These are phyloP conservation scores for Oceanites oceanicus DNA, from an alignment of 2,113 vertebrate species.

Conservation along the genomic window DNA sequence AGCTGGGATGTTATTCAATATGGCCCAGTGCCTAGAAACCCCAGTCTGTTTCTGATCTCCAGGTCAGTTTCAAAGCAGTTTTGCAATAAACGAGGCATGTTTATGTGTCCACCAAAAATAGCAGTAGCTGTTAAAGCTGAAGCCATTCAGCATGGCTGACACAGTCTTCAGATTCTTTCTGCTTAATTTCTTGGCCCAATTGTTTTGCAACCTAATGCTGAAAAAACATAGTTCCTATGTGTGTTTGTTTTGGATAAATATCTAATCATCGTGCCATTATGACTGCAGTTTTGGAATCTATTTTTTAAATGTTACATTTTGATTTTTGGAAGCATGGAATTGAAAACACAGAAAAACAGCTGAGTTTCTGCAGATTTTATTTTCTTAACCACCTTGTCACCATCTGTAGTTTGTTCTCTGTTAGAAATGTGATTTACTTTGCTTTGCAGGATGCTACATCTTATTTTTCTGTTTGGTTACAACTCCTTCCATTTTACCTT, in stretches of 20 bases:
- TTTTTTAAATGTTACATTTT: slow-evolving; percentile 62
- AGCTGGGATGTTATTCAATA: slow-evolving; percentile 45
- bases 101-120: slow-evolving; percentile 63
- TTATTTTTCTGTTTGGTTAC: neutral
- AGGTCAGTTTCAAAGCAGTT: slow-evolving; percentile 50
- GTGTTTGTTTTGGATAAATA: slow-evolving; percentile 71
- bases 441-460: neutral
- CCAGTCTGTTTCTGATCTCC: slow-evolving; percentile 32
- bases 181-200: slow-evolving; percentile 67
- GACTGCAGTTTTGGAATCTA: slow-evolving; percentile 2
- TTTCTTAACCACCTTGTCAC: slow-evolving; percentile 52
- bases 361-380: slow-evolving; percentile 45
- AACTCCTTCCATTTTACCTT: neutral
- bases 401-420: neutral
- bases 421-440: slow-evolving; percentile 13
- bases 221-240: slow-evolving; percentile 67
- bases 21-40: slow-evolving; percentile 49
- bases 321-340: slow-evolving; percentile 56
- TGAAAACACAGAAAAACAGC: slow-evolving; percentile 20
- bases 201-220: slow-evolving; percentile 48
- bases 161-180: slow-evolving; percentile 63
- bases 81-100: slow-evolving; percentile 45
- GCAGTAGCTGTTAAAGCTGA: slow-evolving; percentile 54
- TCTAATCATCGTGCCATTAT: neutral
- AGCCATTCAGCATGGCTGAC: slow-evolving; percentile 49